A percentile compares a stretch with the other conserved stretches of the same genome.
phyloP scores from a whole-genome alignment of 2,888 invertebrate genomes.

The Drosophila melanosoma region DNA sequence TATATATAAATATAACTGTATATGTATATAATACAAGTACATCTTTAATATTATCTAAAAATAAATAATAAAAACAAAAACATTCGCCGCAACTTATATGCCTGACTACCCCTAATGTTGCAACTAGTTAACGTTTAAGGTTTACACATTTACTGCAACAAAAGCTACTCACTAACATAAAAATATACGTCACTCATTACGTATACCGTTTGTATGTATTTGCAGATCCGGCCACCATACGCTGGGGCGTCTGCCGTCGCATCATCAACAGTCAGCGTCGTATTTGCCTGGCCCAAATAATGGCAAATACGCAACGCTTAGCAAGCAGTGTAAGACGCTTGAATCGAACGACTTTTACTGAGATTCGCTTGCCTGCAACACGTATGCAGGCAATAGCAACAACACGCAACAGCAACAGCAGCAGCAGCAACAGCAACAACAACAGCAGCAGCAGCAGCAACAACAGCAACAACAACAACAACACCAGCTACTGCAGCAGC shows the following conservation, averaged over 20 bases:
- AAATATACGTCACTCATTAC: conserved; percentile 1
- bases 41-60: not conserved
- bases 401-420: conserved; percentile 65
- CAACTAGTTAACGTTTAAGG: conserved; percentile 31
- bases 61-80: not conserved
- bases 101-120: conserved; percentile 46
- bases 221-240: conserved; percentile 86
- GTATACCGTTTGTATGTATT: conserved; percentile 17
- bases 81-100: conserved; percentile 4
- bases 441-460: conserved; percentile 28
- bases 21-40: not conserved
- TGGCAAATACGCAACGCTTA: conserved; percentile 96
- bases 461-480: conserved; percentile 41
- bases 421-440: conserved; percentile 54
- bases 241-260: conserved; percentile 88
- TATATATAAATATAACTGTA: no score
- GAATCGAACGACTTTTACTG: conserved; percentile 98
- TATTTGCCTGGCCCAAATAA: conserved; percentile 88
- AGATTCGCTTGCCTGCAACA: conserved; percentile 89
- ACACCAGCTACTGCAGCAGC: conserved; percentile 50
- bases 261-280: conserved; percentile 84
- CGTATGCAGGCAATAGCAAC: conserved; percentile 85
- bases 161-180: not conserved
- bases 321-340: conserved; percentile 97
- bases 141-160: conserved; percentile 27